phyloP scores from a whole-genome alignment of 2,888 invertebrate genomes.

The Taphrorychus bicolor region DNA sequence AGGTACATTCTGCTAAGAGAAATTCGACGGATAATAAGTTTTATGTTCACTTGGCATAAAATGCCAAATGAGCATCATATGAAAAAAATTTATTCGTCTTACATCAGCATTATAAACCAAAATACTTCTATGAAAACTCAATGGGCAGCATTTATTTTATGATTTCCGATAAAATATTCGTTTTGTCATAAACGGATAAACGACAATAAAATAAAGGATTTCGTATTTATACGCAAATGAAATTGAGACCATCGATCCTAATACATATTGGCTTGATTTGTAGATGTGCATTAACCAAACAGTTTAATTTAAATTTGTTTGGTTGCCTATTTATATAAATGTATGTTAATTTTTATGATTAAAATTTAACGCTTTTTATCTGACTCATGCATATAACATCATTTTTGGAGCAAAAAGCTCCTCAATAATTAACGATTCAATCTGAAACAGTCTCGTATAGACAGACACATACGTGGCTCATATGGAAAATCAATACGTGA shows the following conservation, averaged over 20 bases:
- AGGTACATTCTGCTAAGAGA: too few species aligned
- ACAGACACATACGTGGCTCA: not conserved
- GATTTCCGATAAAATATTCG: not conserved
- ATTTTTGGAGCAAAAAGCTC: not conserved
- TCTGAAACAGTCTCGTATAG: not conserved
- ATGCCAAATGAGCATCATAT: too few species aligned
- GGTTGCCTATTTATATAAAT: not conserved
- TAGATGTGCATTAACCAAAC: not conserved
- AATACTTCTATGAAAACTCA: too few species aligned
- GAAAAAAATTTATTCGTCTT: too few species aligned
- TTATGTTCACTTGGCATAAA: too few species aligned
- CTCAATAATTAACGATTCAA: not conserved
- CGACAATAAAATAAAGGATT: not conserved
- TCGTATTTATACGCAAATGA: not conserved
- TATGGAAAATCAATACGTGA: not conserved
- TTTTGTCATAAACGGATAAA: not conserved
- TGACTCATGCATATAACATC: not conserved
- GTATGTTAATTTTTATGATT: not conserved
- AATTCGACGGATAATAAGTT: too few species aligned
- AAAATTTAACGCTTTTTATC: not conserved
- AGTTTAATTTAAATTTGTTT: not conserved
- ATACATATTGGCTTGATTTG: not conserved
- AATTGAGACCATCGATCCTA: not conserved
- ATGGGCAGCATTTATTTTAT: slow-evolving; percentile 4
- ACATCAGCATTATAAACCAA: too few species aligned